Conservation (phyloP, 2,113 vertebrate species). For the Pelmatolapia mariae region DNA sequence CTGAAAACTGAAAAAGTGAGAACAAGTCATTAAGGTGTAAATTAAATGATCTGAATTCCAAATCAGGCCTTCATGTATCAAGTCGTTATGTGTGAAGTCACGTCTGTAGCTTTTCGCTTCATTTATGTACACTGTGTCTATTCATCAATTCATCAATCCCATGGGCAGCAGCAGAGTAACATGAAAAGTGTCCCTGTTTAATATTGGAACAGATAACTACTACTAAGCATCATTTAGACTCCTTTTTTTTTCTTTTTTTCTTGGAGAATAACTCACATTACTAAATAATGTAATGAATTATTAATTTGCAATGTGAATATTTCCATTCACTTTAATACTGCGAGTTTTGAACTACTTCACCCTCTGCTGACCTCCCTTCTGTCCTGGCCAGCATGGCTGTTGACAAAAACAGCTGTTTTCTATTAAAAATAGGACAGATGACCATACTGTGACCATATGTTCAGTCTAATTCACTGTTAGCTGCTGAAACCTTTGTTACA, state of each 20-base stretch:
- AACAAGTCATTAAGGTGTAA: conserved; percentile 48
- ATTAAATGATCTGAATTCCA: conserved; percentile 38
- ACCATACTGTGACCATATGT: not conserved
- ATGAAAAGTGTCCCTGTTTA: not conserved
- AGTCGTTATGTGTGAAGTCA: not conserved
- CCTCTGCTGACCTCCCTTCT: not conserved
- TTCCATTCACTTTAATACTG: not conserved
- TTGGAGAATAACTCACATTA: not conserved
- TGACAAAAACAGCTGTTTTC: not conserved
- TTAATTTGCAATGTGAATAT: not conserved
- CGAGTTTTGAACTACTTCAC: not conserved
- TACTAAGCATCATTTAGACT: not conserved
- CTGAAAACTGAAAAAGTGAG: conserved; percentile 55
- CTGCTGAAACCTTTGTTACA: not conserved
- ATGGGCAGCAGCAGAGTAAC: not conserved
- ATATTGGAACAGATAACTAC: not conserved
- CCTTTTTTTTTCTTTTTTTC: not conserved
- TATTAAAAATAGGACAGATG: not conserved
- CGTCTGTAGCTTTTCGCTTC: not conserved
- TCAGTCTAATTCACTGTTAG: not conserved
- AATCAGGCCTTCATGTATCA: not conserved
- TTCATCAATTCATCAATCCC: not conserved
- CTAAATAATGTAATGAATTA: not conserved
- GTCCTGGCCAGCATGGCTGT: not conserved
- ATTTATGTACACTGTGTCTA: not conserved